These are phyloP conservation scores for Kradibia gibbosae DNA, from an alignment of 1,140 invertebrate genomes.

Conservation along the genomic window DNA sequence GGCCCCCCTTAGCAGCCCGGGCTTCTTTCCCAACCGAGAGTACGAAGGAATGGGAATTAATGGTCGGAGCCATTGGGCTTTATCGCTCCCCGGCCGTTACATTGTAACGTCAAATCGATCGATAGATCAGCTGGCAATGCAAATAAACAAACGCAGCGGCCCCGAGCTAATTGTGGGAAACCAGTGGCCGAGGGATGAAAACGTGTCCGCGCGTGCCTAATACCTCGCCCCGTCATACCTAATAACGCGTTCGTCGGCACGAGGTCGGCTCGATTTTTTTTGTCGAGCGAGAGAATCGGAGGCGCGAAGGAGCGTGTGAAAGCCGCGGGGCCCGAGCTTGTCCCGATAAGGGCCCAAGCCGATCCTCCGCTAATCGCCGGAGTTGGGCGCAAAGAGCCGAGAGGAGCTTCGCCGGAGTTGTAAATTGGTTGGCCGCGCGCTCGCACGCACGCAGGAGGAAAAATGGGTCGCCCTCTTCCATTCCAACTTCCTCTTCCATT, in stretches of 20 bases:
- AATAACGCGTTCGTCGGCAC: background rate
- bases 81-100: background rate
- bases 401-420: background rate
- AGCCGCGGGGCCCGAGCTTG: background rate
- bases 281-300: background rate
- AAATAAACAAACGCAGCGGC: background rate
- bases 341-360: background rate
- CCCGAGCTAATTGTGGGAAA: background rate
- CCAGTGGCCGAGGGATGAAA: background rate
- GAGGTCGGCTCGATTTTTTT: background rate
- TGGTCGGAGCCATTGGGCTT: background rate
- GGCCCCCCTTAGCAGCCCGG: too few relatives aligned
- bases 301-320: background rate
- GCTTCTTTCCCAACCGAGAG: background rate
- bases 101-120: background rate
- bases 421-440: background rate
- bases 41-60: background rate
- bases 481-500: constrained; percentile 68
- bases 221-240: background rate
- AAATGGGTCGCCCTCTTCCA: constrained; percentile 57
- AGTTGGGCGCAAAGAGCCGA: background rate
- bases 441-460: constrained; percentile 33
- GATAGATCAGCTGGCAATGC: background rate
- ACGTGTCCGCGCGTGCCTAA: background rate
- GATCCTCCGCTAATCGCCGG: background rate